A percentile compares a stretch with the other conserved stretches of the same genome.
phyloP scores from a whole-genome alignment of 2,797 vertebrate species.

The Notolabrus celidotus region DNA sequence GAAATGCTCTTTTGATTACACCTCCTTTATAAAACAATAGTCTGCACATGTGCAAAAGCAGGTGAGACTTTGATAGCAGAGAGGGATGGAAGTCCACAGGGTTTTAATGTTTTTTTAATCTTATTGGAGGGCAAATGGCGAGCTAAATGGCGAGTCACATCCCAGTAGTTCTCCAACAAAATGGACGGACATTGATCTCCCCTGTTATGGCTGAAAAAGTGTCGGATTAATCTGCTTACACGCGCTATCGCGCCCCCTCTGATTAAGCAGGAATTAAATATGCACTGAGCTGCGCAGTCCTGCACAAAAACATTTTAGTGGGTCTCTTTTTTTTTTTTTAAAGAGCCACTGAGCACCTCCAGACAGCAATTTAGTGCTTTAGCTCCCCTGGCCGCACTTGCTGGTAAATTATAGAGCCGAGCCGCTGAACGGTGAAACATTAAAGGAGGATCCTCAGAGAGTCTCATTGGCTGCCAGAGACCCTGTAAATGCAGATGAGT shows the following conservation, averaged over 20 bases:
- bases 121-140: slow-evolving; percentile 27
- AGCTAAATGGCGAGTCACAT: slow-evolving; percentile 44
- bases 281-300: slow-evolving; percentile 57
- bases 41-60: background rate
- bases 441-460: slow-evolving; percentile 66
- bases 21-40: too few relatives aligned
- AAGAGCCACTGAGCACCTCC: slow-evolving; percentile 72
- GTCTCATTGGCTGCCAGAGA: slow-evolving; percentile 57
- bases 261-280: slow-evolving; percentile 84
- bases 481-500: slow-evolving; percentile 71
- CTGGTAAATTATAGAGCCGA: slow-evolving; percentile 68
- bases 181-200: slow-evolving; percentile 64
- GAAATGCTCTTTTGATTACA: too few relatives aligned
- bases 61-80: background rate
- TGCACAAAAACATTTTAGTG: slow-evolving; percentile 71
- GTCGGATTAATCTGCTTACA: slow-evolving; percentile 76
- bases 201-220: slow-evolving; percentile 68
- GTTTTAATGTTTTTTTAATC: background rate
- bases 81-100: background rate
- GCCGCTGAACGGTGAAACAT: slow-evolving; percentile 55
- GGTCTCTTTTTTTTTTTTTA: slow-evolving; percentile 58
- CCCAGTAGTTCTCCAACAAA: slow-evolving; percentile 41
- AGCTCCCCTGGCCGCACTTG: slow-evolving; percentile 66
- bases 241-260: slow-evolving; percentile 66
- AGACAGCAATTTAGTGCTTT: slow-evolving; percentile 82